These are phyloP conservation scores for Phalloptychus januarius DNA, from an alignment of 2,797 vertebrate species.

Conservation along the genomic window DNA sequence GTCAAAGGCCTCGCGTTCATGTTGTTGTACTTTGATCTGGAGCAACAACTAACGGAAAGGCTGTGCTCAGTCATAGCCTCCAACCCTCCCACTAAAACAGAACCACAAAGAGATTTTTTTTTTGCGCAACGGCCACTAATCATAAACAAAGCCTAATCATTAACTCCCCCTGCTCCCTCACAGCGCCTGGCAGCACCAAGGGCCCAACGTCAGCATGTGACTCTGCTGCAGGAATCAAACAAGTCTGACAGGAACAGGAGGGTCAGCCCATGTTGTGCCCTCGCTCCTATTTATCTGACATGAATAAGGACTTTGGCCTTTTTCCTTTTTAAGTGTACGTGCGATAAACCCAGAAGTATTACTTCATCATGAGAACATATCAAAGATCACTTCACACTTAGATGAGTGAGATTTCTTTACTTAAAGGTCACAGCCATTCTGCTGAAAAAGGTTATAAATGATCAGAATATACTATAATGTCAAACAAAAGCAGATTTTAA, in stretches of 20 bases:
- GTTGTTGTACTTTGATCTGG: constrained; percentile 74
- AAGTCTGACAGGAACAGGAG: constrained; percentile 27
- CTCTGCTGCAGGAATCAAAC: constrained; percentile 38
- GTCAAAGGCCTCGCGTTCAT: constrained; percentile 47
- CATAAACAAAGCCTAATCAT: constrained; percentile 81
- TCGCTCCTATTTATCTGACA: constrained; percentile 27
- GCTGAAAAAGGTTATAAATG: background rate
- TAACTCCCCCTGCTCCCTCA: constrained; percentile 71
- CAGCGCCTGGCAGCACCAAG: constrained; percentile 32
- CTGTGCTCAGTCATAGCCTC: constrained; percentile 43
- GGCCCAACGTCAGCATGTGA: constrained; percentile 65
- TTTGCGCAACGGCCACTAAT: constrained; percentile 75
- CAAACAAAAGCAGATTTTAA: constrained; percentile 9
- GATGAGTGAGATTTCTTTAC: constrained; percentile 32
- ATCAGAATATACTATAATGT: constrained; percentile 16
- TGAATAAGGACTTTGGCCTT: constrained; percentile 32
- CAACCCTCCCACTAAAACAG: constrained; percentile 49
- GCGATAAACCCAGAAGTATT: constrained; percentile 14
- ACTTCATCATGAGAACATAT: constrained; percentile 22
- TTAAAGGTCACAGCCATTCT: constrained; percentile 44
- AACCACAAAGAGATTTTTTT: constrained; percentile 34
- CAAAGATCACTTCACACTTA: constrained; percentile 51
- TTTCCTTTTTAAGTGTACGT: constrained; percentile 4
- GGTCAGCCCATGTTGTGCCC: constrained; percentile 1
- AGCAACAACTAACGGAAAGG: constrained; percentile 38